A percentile compares a stretch with the other conserved stretches of the same genome.
Evolutionary conservation across 2,113 vertebrate genomes (phyloP).

Genomic region (Alligator mississippiensis): DNA sequence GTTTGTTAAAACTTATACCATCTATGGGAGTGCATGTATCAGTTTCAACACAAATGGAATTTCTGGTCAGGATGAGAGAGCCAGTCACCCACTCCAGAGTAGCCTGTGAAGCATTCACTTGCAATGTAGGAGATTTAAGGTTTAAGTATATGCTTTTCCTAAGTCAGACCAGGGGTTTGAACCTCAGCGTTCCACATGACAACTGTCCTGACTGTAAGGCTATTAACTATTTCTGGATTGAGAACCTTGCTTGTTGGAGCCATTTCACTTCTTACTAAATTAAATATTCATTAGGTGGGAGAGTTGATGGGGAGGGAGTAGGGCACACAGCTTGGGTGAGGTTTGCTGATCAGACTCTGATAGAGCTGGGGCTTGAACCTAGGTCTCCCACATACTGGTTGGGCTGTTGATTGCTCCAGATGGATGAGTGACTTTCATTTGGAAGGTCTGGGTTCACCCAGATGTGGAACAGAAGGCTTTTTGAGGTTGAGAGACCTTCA

Average conservation of each 20-base stretch:
- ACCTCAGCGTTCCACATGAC: not conserved
- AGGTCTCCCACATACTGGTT: not conserved
- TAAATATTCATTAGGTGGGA: not conserved
- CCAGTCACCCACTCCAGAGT: not conserved
- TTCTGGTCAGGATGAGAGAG: not conserved
- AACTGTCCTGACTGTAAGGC: not conserved
- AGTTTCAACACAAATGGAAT: not conserved
- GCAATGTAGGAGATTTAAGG: not conserved
- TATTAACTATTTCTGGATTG: not conserved
- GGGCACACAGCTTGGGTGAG: not conserved
- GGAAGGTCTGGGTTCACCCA: not conserved
- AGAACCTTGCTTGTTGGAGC: not conserved
- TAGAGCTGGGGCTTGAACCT: not conserved
- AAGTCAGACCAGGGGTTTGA: not conserved
- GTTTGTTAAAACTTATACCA: not conserved
- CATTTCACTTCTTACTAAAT: not conserved
- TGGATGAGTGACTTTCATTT: not conserved
- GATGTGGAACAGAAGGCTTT: not conserved
- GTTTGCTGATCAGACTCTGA: not conserved
- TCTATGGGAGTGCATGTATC: not conserved
- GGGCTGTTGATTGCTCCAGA: not conserved
- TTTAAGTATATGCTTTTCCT: not conserved
- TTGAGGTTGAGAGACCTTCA: not conserved
- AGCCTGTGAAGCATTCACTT: not conserved
- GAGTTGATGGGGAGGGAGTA: conserved; percentile 2